Conservation (phyloP, 92 coral and sea anemone species). For the Palythoa caribaeorum region DNA sequence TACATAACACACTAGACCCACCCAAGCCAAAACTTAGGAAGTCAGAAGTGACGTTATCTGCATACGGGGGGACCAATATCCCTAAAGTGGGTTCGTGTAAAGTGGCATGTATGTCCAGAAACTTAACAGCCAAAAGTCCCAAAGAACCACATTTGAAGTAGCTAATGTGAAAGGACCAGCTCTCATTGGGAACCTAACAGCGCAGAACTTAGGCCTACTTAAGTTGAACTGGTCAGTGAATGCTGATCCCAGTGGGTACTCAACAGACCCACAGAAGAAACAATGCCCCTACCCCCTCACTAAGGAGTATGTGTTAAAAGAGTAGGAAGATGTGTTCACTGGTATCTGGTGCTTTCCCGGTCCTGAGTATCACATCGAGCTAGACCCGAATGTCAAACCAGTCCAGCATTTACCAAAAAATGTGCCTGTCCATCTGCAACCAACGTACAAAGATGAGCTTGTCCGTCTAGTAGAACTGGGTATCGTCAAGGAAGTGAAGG, state of each 20-base stretch:
- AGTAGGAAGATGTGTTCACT: slow-evolving; percentile 1
- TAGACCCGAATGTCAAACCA: slow-evolving; percentile 52
- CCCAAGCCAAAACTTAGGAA: slow-evolving; percentile 43
- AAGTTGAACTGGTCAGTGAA: slow-evolving; percentile 54
- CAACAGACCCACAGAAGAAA: slow-evolving; percentile 31
- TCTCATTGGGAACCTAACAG: slow-evolving; percentile 50
- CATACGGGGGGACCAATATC: too few relatives aligned
- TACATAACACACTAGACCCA: slow-evolving; percentile 49
- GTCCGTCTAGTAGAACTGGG: slow-evolving; percentile 49
- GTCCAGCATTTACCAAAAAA: slow-evolving; percentile 75
- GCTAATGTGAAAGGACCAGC: slow-evolving; percentile 57
- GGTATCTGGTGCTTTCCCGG: neutral
- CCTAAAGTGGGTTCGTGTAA: slow-evolving; percentile 59
- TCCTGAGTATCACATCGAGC: slow-evolving; percentile 62
- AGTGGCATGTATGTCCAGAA: slow-evolving; percentile 43
- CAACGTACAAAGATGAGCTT: slow-evolving; percentile 63
- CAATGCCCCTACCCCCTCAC: slow-evolving; percentile 62
- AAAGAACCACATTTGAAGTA: slow-evolving; percentile 41
- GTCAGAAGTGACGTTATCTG: slow-evolving; percentile 54
- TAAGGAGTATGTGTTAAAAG: slow-evolving; percentile 55
- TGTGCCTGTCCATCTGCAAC: slow-evolving; percentile 63
- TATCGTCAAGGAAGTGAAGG: slow-evolving; percentile 53
- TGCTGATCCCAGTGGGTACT: slow-evolving; percentile 2
- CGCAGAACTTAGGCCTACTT: slow-evolving; percentile 39
- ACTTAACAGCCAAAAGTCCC: slow-evolving; percentile 46